A percentile compares a stretch with the other conserved stretches of the same genome.
Conservation (phyloP, 1,140 invertebrate species). For the Polyergus mexicanus region DNA sequence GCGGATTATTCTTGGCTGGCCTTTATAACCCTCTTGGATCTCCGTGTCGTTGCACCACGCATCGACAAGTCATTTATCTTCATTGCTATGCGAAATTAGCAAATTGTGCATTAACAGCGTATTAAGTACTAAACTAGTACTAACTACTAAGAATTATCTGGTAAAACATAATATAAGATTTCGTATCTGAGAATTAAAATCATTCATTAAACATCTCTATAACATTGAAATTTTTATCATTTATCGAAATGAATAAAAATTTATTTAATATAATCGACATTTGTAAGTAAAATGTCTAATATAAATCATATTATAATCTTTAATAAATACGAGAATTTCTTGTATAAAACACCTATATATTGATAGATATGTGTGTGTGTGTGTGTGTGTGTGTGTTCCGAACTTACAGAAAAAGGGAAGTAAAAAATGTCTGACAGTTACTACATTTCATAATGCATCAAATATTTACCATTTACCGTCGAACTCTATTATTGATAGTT, state of each 20-base stretch:
- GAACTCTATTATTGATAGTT: slow-evolving; percentile 4
- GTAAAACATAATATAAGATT: not conserved
- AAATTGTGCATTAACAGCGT: slow-evolving; percentile 35
- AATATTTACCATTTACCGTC: slow-evolving; percentile 19
- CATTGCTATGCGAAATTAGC: slow-evolving; percentile 25
- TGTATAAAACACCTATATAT: not conserved
- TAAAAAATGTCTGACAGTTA: not conserved
- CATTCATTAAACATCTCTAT: not conserved
- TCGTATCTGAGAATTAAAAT: not conserved
- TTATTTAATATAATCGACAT: not conserved
- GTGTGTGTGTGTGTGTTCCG: not conserved
- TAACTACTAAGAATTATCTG: slow-evolving; percentile 3
- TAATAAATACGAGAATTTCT: not conserved
- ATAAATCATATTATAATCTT: not conserved
- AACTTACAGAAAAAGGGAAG: too few species aligned
- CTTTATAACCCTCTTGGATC: slow-evolving; percentile 22
- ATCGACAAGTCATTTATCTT: slow-evolving; percentile 42
- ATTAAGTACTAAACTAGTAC: slow-evolving; percentile 30
- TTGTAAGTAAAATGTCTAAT: not conserved
- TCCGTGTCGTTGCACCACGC: slow-evolving; percentile 43
- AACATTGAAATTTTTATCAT: not conserved
- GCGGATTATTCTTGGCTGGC: slow-evolving; percentile 20
- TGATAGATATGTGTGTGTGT: too few species aligned
- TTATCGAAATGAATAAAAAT: not conserved
- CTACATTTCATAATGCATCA: not conserved